phyloP scores from a whole-genome alignment of 2,113 vertebrate genomes.

The Carlito syrichta region DNA sequence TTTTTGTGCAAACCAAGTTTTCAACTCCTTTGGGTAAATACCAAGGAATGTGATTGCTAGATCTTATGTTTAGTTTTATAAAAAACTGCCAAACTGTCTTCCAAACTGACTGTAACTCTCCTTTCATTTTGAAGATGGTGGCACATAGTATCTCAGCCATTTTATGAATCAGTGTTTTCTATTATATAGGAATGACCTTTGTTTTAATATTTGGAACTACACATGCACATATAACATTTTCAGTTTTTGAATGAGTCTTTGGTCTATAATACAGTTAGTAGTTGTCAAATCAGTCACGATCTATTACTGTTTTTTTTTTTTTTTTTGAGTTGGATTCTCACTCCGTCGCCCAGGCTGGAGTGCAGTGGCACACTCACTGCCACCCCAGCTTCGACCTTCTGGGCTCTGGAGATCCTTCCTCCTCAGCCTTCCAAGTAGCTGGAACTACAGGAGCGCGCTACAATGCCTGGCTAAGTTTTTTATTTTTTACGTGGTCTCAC shows the following conservation, averaged over 20 bases:
- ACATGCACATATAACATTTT: not conserved
- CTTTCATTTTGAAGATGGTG: not conserved
- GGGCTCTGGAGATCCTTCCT: too few species aligned
- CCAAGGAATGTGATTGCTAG: not conserved
- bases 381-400: too few species aligned
- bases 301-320: slow-evolving; percentile 1
- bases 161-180: not conserved
- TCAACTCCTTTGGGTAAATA: not conserved
- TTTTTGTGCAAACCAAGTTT: not conserved
- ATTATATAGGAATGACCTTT: not conserved
- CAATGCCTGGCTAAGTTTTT: too few species aligned
- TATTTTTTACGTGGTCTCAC: too few species aligned
- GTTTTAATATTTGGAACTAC: not conserved
- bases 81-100: not conserved
- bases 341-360: too few species aligned
- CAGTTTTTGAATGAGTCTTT: not conserved
- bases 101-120: not conserved
- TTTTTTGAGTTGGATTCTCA: too few species aligned
- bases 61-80: not conserved
- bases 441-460: too few species aligned
- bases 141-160: not conserved
- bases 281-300: not conserved
- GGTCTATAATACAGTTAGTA: not conserved
- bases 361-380: too few species aligned
- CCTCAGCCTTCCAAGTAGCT: too few species aligned